Evolutionary conservation across 2,113 vertebrate species (phyloP).

Genomic region (Phodopus roborovskii): DNA sequence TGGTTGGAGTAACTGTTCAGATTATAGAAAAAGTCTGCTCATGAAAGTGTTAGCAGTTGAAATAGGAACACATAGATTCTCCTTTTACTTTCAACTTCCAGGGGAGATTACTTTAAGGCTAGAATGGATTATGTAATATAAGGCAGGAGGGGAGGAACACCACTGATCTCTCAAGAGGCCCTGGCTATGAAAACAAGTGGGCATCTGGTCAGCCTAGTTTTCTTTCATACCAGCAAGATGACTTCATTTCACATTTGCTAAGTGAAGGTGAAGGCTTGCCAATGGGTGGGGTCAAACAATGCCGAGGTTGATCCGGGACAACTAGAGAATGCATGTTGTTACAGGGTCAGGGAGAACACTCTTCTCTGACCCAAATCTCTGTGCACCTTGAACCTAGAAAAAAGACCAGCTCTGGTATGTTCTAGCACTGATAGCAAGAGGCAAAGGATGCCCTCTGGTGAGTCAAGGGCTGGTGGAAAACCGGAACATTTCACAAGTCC

Average conservation of each 20-base stretch:
- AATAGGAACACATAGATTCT: not conserved
- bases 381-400: slow-evolving; percentile 66
- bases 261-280: slow-evolving; percentile 54
- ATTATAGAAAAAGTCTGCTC: not conserved
- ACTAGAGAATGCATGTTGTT: slow-evolving; percentile 52
- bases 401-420: not conserved
- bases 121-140: not conserved
- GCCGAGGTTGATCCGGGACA: slow-evolving; percentile 79
- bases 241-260: not conserved
- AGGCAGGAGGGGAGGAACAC: not conserved
- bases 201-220: slow-evolving; percentile 54
- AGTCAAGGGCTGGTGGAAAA: slow-evolving; percentile 69
- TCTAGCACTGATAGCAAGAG: slow-evolving; percentile 58
- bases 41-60: not conserved
- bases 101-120: not conserved
- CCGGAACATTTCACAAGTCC: not conserved
- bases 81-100: not conserved
- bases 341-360: slow-evolving; percentile 58
- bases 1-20: not conserved
- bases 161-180: not conserved
- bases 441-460: slow-evolving; percentile 60
- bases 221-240: slow-evolving; percentile 58
- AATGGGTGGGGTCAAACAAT: slow-evolving; percentile 53
- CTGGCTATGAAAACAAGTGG: not conserved
- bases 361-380: not conserved